Evolutionary conservation across 2,113 vertebrate genomes (phyloP).

Genomic region (Drymodes brunneopygia): DNA sequence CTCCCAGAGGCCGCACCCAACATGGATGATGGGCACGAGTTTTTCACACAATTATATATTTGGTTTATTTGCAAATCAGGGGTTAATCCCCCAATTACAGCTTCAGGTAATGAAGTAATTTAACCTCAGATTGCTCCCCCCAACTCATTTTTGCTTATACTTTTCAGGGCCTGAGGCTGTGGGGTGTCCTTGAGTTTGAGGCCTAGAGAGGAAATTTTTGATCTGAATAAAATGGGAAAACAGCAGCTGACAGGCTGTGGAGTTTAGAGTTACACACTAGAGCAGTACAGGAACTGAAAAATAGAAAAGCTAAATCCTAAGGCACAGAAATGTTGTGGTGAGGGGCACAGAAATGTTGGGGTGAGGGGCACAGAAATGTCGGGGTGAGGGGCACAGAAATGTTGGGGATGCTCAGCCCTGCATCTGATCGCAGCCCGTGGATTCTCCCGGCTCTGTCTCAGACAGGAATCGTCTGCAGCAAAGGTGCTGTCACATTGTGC

Average conservation of each 20-base stretch:
- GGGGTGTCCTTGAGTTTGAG: background rate
- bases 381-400: too few species aligned
- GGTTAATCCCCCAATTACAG: background rate
- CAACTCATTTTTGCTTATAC: rapidly evolving
- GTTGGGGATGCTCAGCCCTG: background rate
- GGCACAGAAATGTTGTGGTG: too few species aligned
- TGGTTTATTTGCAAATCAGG: background rate
- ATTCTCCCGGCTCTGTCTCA: too few species aligned
- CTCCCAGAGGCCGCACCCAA: background rate
- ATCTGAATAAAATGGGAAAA: background rate
- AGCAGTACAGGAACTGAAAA: background rate
- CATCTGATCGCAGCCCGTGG: rapidly evolving
- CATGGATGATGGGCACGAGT: background rate
- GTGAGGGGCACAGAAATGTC: too few species aligned
- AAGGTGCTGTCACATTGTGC: rapidly evolving
- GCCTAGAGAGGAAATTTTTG: background rate
- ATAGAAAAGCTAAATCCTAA: background rate
- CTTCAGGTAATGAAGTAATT: background rate
- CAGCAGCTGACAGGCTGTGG: background rate
- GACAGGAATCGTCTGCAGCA: background rate
- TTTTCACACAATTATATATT: background rate
- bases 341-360: too few species aligned
- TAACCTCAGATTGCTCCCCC: background rate
- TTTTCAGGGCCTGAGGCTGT: background rate
- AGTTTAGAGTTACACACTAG: background rate